Base-by-base conservation (phyloP, 2,113 vertebrate species). In the Corythoichthys intestinalis region DNA sequence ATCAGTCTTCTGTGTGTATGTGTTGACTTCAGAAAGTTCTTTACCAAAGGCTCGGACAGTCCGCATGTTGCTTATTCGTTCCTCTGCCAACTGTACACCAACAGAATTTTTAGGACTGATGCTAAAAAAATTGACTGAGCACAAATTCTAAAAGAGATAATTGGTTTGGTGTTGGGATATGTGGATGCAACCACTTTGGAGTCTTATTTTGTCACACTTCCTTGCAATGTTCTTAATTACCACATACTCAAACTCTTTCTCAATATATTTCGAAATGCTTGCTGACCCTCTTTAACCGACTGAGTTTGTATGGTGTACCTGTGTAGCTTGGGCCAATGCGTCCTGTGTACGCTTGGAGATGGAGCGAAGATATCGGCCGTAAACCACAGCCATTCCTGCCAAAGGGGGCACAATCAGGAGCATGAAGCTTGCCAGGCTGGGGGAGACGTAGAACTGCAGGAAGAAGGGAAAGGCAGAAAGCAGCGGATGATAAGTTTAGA, bases 21-120 rank as follows among this genome's bases (percentile, higher is more conserved):
- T 90, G 66, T 84, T 69, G 68, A 95, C 92, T 81, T 99, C 97
- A 4, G 85, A 86, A 77, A 92, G 65, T 87, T 99, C 97, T 83
- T 98, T 96, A 34, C 94, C 95, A 77, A 99, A 99, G 62, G 95
- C 96, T 69, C 97, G 90, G 69, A 99, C 95, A 2, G 97, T 99
- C 80, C 97, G 90, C 73, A 99, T 85, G 77, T 97, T 99, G 86
- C 96, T 93, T n/a, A 99, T 96, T 10, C 95, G 91, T 78, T 99
- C 97, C 82, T 98, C 97, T 34, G 97, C 96, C 82, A 99, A 86
- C 97, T 99, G 39, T 15, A 48, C 5, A 15, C 35, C 17, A 13
- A 69, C 11, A 41, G 6, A 70, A 60, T 54, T 11, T 73, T 75
- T 28, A 38, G 2, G 46, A 20, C 37, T 41, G 64, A 17, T 61